Percentiles rank a stretch among this genome's conserved stretches.
Conservation (phyloP, 1,140 invertebrate species). For the Hetaerina americana region DNA sequence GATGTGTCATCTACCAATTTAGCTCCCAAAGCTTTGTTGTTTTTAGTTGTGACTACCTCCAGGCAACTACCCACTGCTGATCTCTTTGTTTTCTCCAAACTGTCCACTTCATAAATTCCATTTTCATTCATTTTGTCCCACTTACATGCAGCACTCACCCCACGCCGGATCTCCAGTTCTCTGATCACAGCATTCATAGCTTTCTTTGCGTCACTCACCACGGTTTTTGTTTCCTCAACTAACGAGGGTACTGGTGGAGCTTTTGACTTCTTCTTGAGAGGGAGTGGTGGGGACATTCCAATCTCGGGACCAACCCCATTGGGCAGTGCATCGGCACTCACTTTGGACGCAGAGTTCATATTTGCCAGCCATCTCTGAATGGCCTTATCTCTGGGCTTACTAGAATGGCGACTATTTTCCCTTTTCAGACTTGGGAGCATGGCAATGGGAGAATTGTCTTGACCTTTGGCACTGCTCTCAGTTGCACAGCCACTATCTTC, state of each 20-base stretch:
- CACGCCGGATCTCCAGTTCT: slow-evolving; percentile 33
- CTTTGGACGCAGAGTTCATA: slow-evolving; percentile 33
- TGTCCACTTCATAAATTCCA: neutral
- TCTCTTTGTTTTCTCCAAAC: neutral
- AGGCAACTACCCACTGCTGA: neutral
- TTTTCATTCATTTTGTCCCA: neutral
- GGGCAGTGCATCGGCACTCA: neutral
- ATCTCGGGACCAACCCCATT: neutral
- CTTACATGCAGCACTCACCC: slow-evolving; percentile 13
- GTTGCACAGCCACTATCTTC: neutral
- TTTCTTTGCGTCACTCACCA: neutral
- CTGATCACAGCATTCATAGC: slow-evolving; percentile 36
- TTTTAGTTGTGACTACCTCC: slow-evolving; percentile 15
- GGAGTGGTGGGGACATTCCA: neutral
- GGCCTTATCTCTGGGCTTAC: slow-evolving; percentile 51
- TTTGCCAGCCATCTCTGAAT: slow-evolving; percentile 68
- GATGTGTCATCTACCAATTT: slow-evolving; percentile 20
- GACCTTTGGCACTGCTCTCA: neutral
- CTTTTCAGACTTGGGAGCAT: neutral
- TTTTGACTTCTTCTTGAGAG: slow-evolving; percentile 26
- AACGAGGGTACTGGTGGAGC: slow-evolving; percentile 12
- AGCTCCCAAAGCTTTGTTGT: slow-evolving; percentile 28
- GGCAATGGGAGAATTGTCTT: neutral
- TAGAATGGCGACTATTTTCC: slow-evolving; percentile 30
- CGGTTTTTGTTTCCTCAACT: neutral